phyloP scores from a whole-genome alignment of 2,888 invertebrate genomes.

The Agriotes lineatus region DNA sequence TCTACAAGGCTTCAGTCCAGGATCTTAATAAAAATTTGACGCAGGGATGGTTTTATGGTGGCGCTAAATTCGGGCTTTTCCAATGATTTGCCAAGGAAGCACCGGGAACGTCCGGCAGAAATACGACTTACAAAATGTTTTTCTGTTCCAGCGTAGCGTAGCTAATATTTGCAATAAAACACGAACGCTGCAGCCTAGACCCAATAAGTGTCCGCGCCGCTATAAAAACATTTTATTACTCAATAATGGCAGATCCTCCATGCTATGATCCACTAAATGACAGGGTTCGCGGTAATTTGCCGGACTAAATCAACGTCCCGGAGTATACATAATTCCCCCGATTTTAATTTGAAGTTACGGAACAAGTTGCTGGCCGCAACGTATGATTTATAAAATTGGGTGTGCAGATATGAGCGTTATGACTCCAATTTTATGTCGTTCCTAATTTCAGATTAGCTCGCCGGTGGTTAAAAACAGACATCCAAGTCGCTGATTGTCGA shows the following conservation, averaged over 20 bases:
- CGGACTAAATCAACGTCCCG: slow-evolving; percentile 45
- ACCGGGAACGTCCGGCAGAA: not conserved
- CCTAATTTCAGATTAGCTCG: slow-evolving; percentile 46
- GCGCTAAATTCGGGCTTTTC: too few relatives aligned
- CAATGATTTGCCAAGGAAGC: too few relatives aligned
- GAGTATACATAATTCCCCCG: slow-evolving; percentile 48
- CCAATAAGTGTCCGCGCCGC: slow-evolving; percentile 50
- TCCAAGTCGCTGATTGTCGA: slow-evolving; percentile 29
- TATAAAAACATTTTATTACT: slow-evolving; percentile 56
- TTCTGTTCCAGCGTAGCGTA: slow-evolving; percentile 12
- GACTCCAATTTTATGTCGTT: slow-evolving; percentile 48
- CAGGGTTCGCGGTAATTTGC: slow-evolving; percentile 54
- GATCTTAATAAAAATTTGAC: too few relatives aligned
- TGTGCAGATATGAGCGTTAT: slow-evolving; percentile 48
- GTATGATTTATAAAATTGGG: slow-evolving; percentile 56
- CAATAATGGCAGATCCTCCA: slow-evolving; percentile 53
- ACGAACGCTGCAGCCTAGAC: slow-evolving; percentile 34
- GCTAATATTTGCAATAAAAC: slow-evolving; percentile 39
- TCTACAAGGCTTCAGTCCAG: too few relatives aligned
- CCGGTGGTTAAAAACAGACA: slow-evolving; percentile 37
- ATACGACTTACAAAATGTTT: slow-evolving; percentile 15
- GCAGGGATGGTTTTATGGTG: too few relatives aligned
- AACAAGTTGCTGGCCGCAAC: slow-evolving; percentile 40
- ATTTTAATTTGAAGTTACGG: slow-evolving; percentile 50
- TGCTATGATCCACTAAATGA: slow-evolving; percentile 54